phyloP scores from a whole-genome alignment of 1,140 invertebrate genomes.

The Papilio aristodemus region DNA sequence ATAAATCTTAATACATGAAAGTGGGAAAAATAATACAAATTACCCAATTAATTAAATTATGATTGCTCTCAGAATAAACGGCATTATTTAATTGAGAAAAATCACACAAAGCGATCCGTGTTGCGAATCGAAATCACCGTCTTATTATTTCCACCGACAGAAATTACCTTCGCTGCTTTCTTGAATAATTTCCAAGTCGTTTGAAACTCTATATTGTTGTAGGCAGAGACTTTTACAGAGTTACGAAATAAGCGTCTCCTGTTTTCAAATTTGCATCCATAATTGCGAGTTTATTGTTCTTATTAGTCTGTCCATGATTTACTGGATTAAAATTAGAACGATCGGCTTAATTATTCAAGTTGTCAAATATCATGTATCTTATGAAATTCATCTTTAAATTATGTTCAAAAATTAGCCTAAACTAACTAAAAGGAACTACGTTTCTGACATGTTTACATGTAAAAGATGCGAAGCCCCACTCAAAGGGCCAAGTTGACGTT shows the following conservation, averaged over 20 bases:
- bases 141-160: conserved; percentile 17
- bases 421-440: too few relatives aligned
- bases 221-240: conserved; percentile 31
- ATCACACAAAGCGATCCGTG: conserved; percentile 14
- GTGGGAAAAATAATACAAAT: neutral
- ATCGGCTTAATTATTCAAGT: neutral
- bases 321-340: neutral
- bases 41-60: neutral
- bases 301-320: conserved; percentile 1
- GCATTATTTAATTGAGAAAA: conserved; percentile 18
- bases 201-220: conserved; percentile 35
- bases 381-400: too few relatives aligned
- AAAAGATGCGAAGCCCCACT: too few relatives aligned
- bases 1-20: neutral
- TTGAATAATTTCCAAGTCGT: conserved; percentile 32
- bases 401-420: too few relatives aligned
- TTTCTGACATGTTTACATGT: too few relatives aligned
- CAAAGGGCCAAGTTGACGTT: neutral
- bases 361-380: too few relatives aligned
- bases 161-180: conserved; percentile 27
- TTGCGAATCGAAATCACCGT: conserved; percentile 24
- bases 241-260: conserved; percentile 32
- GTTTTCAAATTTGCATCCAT: conserved; percentile 35
- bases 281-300: conserved; percentile 34
- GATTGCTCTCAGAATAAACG: conserved; percentile 8